Evolutionary conservation across 2,113 vertebrate genomes (phyloP), one percentile per base, ranked within the genome.

Genomic region (Cichladusa arquata): DNA sequence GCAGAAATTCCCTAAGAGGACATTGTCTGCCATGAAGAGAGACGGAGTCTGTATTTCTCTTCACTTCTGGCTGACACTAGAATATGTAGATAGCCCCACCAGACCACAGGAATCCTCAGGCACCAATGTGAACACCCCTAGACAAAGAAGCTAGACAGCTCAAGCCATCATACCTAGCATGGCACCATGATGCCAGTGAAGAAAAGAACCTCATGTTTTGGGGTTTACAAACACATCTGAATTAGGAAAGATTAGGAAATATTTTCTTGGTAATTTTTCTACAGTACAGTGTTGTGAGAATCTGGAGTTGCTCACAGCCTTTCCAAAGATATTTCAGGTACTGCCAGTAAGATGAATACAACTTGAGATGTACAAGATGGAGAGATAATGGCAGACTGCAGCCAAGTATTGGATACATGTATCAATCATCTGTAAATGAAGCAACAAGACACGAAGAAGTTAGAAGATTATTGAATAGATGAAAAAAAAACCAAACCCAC

Each of bases 291-390:
- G 98, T 99, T 6, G 48, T 98, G 79, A 99, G 94, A 91, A 97
- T 97, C 40, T 91, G 81, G 66, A 99, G 98, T 17, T 98, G 98
- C 50, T 73, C 95, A 91, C 97, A 98, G 66, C 98, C 96, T 84
- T 96, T 98, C 79, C 93, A 90, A 36, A 99, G 96, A 65, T 90
- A 83, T 42, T 81, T 84, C 42, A 97, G 67, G 93, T 80, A 88
- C 88, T 95, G 72, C 97, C 97, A 72, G 96, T 97, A 60, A 98
- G 88, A 73, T 66, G 95, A 82, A 98, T 19, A 50, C 98, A 99
- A 61, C 98, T 98, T 8, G 98, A 99, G 83, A 98, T 88, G 51
- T 98, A 98, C 92, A 98, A 96, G 87, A 98, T 97, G 54, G 90
- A 96, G 79, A 99, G 97, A 77, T 97, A 98, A 93, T 50, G 94